These are phyloP conservation scores for Prunella fulvescens DNA, from an alignment of 2,113 vertebrate species.

Conservation along the genomic window DNA sequence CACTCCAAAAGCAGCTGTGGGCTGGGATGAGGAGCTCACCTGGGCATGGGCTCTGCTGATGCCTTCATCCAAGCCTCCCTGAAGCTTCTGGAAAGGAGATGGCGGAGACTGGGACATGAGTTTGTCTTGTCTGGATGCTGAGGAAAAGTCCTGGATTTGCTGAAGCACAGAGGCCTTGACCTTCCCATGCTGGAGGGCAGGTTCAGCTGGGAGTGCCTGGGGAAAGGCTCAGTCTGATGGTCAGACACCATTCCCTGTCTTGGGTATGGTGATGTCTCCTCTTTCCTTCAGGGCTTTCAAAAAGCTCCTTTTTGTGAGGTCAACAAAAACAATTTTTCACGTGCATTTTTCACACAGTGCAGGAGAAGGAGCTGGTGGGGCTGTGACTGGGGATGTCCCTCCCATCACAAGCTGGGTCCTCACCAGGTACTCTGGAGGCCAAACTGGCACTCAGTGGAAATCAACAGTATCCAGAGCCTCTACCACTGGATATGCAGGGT, in stretches of 20 bases:
- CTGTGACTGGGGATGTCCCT: accelerated
- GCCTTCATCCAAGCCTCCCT: background rate
- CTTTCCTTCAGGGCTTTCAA: background rate
- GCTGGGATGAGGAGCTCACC: background rate
- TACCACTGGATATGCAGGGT: background rate
- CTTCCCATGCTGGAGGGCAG: background rate
- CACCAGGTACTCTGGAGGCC: background rate
- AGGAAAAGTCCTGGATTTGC: background rate
- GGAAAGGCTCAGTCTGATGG: background rate
- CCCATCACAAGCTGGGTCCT: background rate
- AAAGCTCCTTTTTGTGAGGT: background rate
- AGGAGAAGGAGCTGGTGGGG: background rate
- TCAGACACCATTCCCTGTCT: background rate
- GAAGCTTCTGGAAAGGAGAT: background rate
- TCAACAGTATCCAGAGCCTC: background rate
- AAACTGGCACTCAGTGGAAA: background rate
- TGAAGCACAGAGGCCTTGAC: background rate
- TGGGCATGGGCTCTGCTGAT: background rate
- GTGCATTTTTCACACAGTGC: background rate
- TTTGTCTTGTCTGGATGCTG: background rate
- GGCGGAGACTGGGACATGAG: background rate
- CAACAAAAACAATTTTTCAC: background rate
- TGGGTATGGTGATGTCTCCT: background rate
- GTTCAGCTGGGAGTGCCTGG: background rate
- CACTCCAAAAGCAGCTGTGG: background rate